Conservation (phyloP, 2,113 vertebrate species). For the Gymnorhina tibicen region DNA sequence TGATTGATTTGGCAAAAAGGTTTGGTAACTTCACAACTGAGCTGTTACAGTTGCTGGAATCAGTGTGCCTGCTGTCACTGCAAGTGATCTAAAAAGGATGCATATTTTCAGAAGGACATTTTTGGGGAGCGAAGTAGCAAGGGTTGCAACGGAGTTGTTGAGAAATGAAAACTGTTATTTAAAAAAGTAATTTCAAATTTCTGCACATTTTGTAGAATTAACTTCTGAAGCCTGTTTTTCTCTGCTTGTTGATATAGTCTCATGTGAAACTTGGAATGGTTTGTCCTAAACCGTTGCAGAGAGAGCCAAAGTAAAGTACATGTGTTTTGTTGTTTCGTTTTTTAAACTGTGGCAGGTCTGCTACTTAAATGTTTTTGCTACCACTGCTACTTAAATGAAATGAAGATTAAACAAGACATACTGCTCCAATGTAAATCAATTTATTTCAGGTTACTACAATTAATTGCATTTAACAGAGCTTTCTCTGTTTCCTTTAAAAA, state of each 20-base stretch:
- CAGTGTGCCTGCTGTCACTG: background rate
- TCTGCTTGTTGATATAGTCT: background rate
- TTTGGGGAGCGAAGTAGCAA: background rate
- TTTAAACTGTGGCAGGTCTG: background rate
- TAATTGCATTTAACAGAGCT: background rate
- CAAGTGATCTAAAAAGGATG: background rate
- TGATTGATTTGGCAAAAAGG: background rate
- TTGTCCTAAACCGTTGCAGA: background rate
- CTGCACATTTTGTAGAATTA: background rate
- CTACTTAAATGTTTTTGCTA: background rate
- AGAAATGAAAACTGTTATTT: background rate
- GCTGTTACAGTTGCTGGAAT: background rate
- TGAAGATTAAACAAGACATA: background rate
- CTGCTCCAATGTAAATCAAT: background rate
- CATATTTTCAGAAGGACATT: background rate
- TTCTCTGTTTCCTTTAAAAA: background rate
- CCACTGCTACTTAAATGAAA: background rate
- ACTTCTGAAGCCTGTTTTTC: background rate
- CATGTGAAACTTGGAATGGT: background rate
- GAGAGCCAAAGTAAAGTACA: background rate
- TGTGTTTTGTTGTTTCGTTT: background rate
- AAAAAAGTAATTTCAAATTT: background rate
- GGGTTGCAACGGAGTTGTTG: background rate
- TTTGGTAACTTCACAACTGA: background rate
- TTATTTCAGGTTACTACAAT: background rate